phyloP scores from a whole-genome alignment of 2,888 invertebrate species.

The Nymphalis polychloros region DNA sequence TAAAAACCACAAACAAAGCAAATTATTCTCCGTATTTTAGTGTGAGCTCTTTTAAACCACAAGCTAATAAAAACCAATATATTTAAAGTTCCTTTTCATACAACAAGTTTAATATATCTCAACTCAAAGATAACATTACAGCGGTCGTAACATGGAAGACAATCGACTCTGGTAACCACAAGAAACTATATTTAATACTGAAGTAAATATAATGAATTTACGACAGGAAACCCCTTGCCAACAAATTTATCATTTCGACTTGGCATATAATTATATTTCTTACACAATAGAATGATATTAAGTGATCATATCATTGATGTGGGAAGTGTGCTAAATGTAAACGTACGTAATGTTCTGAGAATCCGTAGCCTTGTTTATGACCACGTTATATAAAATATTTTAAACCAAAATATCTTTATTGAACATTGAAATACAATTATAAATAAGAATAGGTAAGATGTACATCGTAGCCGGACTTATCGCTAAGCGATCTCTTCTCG shows the following conservation, averaged over 20 bases:
- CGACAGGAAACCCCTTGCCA: slow-evolving; percentile 35
- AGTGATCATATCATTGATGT: background rate
- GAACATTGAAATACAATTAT: too few relatives aligned
- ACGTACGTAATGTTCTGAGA: background rate
- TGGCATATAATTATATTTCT: slow-evolving; percentile 25
- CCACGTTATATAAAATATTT: too few relatives aligned
- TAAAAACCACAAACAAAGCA: background rate
- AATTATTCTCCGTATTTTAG: background rate
- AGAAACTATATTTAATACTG: slow-evolving; percentile 17
- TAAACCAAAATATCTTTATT: too few relatives aligned
- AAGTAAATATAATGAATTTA: slow-evolving; percentile 33
- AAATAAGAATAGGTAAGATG: too few relatives aligned
- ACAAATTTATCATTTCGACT: slow-evolving; percentile 24
- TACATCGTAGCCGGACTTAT: too few relatives aligned
- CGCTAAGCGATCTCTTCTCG: too few relatives aligned
- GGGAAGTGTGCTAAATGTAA: background rate
- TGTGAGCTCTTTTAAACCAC: slow-evolving; percentile 2
- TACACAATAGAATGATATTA: slow-evolving; percentile 18
- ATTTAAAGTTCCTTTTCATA: background rate
- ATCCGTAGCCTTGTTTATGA: background rate
- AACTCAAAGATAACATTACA: slow-evolving; percentile 36
- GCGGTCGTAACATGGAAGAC: slow-evolving; percentile 36
- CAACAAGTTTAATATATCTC: background rate
- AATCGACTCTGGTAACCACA: slow-evolving; percentile 35
- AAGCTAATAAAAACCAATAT: slow-evolving; percentile 13